Base-by-base conservation (phyloP, 2,797 vertebrate genomes). In the Pelobates cultripes region DNA sequence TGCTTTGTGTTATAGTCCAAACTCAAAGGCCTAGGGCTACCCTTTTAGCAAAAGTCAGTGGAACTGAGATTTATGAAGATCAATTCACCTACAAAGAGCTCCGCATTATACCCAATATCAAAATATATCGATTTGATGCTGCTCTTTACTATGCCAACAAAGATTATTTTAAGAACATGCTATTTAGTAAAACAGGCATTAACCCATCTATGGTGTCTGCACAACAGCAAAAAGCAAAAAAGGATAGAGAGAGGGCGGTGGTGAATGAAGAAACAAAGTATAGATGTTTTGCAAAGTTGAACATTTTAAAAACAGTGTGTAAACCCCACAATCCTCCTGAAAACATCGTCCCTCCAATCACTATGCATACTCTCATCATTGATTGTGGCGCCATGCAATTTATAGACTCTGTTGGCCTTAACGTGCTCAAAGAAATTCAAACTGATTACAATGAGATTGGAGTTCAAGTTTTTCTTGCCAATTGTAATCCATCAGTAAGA, bases 301-400 rank as follows among this genome's bases (percentile, higher is more conserved):
- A 17, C 61, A 85, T 85, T 45, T 78, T 88, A 28, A 82, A 80
- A 3, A 14, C 9, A 53, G 41, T 13, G n/a, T 53, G 85, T 67
- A 80, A 74, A 12, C 17, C 55, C 53, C 42, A 70, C 4, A 10
- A 82, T 1, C 15, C 85, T 17, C 28, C 44, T 42, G 69, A 42
- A 0, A 4, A 43, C n/a, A 0, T 61, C 2, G 7, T 51, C 14
- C 77, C 81, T 14, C 14, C 43, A 0, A 0, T 63, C 0, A 87
- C 79, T 7, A 87, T 80, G 6, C 88, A 89, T 71, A 90, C 87
- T 2, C 82, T 92, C 0, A 87, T 91, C 47, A 86, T 91, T 78
- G 89, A 91, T 81, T 91, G 90, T 0, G 83, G 86, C 9, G 88
- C 87, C 3, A 91, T 92, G 90, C 89, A 89, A 79, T 91, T 92